phyloP scores from a whole-genome alignment of 2,113 vertebrate species.

The Limnothrissa miodon region DNA sequence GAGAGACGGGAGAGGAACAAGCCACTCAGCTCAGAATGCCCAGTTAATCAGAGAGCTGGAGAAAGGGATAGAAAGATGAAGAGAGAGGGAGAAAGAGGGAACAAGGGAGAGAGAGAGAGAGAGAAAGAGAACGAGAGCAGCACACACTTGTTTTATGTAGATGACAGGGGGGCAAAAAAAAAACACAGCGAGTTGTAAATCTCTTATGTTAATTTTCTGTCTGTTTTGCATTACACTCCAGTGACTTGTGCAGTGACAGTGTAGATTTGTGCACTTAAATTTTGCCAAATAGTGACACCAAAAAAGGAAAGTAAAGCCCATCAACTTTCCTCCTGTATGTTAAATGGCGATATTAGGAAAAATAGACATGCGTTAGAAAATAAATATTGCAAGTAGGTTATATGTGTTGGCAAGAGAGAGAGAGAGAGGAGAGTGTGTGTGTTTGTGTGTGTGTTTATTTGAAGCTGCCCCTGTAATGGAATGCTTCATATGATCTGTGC shows the following conservation, averaged over 20 bases:
- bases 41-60: conserved; percentile 21
- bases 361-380: not conserved
- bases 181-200: not conserved
- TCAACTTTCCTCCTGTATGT: not conserved
- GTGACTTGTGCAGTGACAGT: not conserved
- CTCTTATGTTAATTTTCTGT: not conserved
- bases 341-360: not conserved
- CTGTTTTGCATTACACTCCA: not conserved
- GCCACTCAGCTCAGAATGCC: conserved; percentile 4
- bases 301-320: not conserved
- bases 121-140: not conserved
- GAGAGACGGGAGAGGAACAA: not conserved
- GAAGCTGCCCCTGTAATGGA: not conserved
- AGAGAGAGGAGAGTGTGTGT: not conserved
- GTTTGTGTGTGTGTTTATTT: conserved; percentile 1
- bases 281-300: not conserved
- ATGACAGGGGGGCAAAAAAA: not conserved
- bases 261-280: not conserved
- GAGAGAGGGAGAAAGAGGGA: not conserved
- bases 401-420: not conserved
- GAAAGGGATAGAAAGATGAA: not conserved
- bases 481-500: not conserved
- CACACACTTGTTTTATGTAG: conserved; percentile 14
- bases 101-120: not conserved
- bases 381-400: not conserved